A percentile compares a stretch with the other conserved stretches of the same genome.
Evolutionary conservation across 2,113 vertebrate species (phyloP).

Genomic region (Callaeas wilsoni): DNA sequence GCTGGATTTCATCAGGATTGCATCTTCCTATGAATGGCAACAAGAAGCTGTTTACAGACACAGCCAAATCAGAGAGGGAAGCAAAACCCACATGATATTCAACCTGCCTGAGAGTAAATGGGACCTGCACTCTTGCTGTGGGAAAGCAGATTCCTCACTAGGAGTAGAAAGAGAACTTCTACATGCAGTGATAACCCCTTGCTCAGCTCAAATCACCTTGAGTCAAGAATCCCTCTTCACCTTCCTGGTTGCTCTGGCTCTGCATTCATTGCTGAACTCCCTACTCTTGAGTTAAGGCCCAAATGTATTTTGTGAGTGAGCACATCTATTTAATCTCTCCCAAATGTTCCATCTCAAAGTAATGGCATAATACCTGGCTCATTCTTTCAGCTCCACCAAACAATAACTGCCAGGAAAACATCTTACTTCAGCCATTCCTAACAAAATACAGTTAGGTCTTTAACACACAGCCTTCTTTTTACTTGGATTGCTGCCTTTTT

Average conservation of each 20-base stretch:
- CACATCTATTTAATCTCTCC: not conserved
- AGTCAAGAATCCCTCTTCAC: not conserved
- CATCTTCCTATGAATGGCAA: not conserved
- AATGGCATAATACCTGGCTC: conserved; percentile 44
- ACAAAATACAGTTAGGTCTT: not conserved
- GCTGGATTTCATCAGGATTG: not conserved
- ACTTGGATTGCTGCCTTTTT: not conserved
- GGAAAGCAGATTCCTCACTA: not conserved
- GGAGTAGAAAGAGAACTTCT: not conserved
- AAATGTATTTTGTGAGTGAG: conserved; percentile 10
- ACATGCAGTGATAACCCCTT: not conserved
- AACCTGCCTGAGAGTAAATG: not conserved
- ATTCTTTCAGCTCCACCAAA: conserved; percentile 13
- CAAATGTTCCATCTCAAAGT: not conserved
- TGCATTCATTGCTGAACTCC: not conserved
- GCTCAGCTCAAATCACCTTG: not conserved
- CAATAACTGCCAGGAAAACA: conserved; percentile 15
- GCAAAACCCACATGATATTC: not conserved
- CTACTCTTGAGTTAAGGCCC: not conserved
- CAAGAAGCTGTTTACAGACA: not conserved
- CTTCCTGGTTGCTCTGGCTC: not conserved
- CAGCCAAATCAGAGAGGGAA: not conserved
- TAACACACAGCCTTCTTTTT: not conserved
- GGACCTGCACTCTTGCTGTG: not conserved
- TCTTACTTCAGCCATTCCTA: conserved; percentile 3